Evolutionary conservation across 2,797 vertebrate species (phyloP).

Genomic region (Megalops cyprinoides): DNA sequence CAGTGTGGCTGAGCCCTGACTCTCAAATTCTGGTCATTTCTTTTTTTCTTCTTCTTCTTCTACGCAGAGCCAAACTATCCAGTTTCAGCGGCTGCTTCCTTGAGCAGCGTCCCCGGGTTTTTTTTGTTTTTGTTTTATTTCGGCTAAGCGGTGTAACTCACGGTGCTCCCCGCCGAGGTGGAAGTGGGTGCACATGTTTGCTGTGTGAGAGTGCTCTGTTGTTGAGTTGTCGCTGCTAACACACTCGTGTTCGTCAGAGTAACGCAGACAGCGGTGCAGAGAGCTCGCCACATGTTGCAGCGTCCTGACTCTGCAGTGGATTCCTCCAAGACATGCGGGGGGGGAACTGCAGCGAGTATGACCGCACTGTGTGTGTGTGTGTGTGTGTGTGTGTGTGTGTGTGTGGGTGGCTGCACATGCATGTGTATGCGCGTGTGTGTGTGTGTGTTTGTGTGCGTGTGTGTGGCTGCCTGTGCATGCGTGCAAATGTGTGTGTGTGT

Average conservation of each 20-base stretch:
- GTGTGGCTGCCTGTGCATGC: neutral
- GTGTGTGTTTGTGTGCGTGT: neutral
- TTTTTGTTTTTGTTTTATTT: constrained; percentile 2
- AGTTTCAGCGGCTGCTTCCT: neutral
- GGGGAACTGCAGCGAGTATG: neutral
- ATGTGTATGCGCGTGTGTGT: neutral
- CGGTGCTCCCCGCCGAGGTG: neutral
- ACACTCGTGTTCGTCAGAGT: neutral
- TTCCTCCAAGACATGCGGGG: neutral
- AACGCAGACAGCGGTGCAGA: no score
- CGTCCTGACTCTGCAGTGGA: neutral
- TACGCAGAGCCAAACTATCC: neutral
- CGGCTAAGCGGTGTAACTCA: neutral
- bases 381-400: neutral
- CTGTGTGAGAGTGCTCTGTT: neutral
- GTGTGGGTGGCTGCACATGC: neutral
- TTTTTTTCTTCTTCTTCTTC: neutral
- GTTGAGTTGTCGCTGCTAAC: neutral
- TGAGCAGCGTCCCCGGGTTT: neutral
- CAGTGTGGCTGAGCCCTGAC: neutral
- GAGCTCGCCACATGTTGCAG: neutral
- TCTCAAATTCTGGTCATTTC: neutral
- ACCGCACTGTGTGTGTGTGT: neutral
- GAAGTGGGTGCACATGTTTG: neutral
- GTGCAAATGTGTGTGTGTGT: neutral